Evolutionary conservation across 2,888 invertebrate genomes (phyloP), one percentile per base, ranked within the genome.

Genomic region (Orthosia gracilis): DNA sequence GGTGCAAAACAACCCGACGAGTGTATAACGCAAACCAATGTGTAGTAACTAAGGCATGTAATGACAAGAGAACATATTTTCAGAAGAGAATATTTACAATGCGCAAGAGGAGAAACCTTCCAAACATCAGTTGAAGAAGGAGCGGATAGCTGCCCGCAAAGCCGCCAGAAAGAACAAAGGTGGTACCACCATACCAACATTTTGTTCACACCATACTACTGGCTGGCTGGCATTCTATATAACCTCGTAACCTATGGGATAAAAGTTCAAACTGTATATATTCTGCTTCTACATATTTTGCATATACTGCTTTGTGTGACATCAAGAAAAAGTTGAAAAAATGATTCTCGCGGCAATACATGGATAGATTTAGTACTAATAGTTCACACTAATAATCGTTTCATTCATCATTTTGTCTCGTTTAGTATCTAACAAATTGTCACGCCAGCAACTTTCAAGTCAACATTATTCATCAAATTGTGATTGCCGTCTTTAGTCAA

Each of bases 61-160:
- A 89, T 91, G 88, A 91, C 78, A 82, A 87, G 75, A 76, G 75
- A 77, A 89, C 88, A 82, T 91, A 89, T 91, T 96, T 96, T 92
- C 96, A 96, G 96, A 96, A 87, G 96, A 96, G 86, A 94, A 94
- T 91, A 87, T 90, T 76, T 94, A 93, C 92, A 95, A 94, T 92
- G 83, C 92, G n/a, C 97, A 97, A 89, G 97, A 97, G 83, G 97
- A 97, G 80, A 95, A 97, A 88, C 96, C 97, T 4, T 97, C 97
- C 7, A 98, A 97, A 91, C 97, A 97, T 91, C 97, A 98, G 89
- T 91, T 97, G 71, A 98, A 97, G 92, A 97, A 97, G 89, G 97
- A 97, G 89, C 96, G 97, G 85, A 96, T 96, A 69, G 96, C 96
- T 13, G 97, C 97, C 1, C 95, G 96, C 84, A 97, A 97, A 88